Base-by-base conservation (phyloP, 2,113 vertebrate genomes). In the Oceanites oceanicus region DNA sequence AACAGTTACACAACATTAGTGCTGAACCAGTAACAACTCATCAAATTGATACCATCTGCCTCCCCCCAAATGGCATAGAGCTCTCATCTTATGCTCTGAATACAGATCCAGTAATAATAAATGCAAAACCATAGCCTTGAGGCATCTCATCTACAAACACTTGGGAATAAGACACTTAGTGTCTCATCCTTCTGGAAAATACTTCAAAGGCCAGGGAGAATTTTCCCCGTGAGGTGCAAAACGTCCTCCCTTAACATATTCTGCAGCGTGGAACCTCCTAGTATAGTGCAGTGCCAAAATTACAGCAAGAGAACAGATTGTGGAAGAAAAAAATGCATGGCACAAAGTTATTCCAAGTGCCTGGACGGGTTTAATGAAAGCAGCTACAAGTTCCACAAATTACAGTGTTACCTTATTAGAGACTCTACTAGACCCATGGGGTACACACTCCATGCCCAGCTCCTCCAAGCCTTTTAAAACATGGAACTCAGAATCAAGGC, bases 41-140 rank as follows among this genome's bases (percentile, higher is more conserved):
- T 80, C 81, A 89, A 87, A 96, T 23, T n/a, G 53, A 74, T 71
- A 94, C 66, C 92, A 96, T 91, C 95, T 95, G 92, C 85, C 70
- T 90, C 29, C 27, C 25, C 36, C 29, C 15, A 67, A 85, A 93
- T 2, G 17, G 70, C 23, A 45, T 0, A 84, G n/a, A 87, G 45
- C 55, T 84, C 91, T 87, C 65, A 87, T 74, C 45, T 77, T 23
- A 73, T 45, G 66, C 65, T 91, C 87, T 29, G 61, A 89, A 94
- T 71, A 67, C 70, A 93, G 73, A 96, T 32, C 55, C 52, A 84
- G 55, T 34, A 89, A 93, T 84, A 74, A 77, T 45, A 90, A 93
- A 95, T 87, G 92, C 81, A 91, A 94, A 95, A 77, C 58, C 72
- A 62, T 73, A 80, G 59, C 93, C 84, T 70, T 58, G 47, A 87